Evolutionary conservation across 2,113 vertebrate species (phyloP).

Genomic region (Capra hircus): DNA sequence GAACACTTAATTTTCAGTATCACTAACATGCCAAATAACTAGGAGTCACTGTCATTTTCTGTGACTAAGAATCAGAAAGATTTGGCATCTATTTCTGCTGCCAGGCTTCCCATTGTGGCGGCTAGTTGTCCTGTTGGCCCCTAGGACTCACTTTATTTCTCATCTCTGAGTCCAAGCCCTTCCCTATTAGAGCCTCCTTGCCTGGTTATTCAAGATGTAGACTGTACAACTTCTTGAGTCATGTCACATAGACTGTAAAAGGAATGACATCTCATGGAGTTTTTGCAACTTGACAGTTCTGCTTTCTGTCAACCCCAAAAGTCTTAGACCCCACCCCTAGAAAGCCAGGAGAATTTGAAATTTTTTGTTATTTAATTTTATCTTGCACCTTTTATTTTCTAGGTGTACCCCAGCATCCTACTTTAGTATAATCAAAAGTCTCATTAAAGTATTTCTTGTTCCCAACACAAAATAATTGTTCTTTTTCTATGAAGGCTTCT

Average conservation of each 20-base stretch:
- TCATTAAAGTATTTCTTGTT: background rate
- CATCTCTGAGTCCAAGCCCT: background rate
- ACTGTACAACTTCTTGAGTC: background rate
- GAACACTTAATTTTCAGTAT: background rate
- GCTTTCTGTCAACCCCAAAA: background rate
- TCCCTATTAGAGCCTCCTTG: background rate
- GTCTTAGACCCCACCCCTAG: background rate
- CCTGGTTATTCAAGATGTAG: background rate
- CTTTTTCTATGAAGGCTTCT: slow-evolving; percentile 7
- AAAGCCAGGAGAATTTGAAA: background rate
- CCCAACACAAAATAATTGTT: background rate
- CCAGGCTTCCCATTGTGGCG: background rate
- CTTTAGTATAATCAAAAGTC: background rate
- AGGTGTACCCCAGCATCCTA: background rate
- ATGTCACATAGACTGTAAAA: background rate
- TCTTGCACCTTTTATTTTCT: background rate
- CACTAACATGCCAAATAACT: background rate
- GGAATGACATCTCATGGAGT: background rate
- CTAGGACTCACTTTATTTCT: background rate
- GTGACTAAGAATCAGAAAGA: background rate
- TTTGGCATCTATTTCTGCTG: background rate
- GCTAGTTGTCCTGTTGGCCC: background rate
- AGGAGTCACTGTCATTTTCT: background rate
- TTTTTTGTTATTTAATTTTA: background rate
- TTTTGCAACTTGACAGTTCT: background rate